Percentiles rank a stretch among this genome's conserved stretches.
Evolutionary conservation across 2,797 vertebrate species (phyloP).

Genomic region (Malurus splendens): DNA sequence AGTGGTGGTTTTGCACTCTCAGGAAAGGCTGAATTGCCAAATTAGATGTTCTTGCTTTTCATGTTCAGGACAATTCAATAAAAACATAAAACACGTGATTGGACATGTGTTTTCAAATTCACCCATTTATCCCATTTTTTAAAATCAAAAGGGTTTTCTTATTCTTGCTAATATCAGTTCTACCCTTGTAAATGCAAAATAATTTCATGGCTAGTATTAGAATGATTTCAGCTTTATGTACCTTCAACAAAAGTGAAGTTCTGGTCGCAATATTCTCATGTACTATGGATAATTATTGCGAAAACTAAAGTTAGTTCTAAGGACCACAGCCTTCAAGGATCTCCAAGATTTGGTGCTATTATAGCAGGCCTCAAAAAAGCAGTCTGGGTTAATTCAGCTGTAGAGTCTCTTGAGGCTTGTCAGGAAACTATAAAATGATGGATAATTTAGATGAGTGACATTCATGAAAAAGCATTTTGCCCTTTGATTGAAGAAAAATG

Average conservation of each 20-base stretch:
- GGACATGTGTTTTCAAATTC: not conserved
- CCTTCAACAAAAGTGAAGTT: not conserved
- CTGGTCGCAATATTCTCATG: not conserved
- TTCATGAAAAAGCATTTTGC: slow-evolving; percentile 8
- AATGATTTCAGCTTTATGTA: not conserved
- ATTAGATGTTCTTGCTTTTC: not conserved
- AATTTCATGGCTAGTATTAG: not conserved
- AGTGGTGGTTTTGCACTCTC: slow-evolving; percentile 7
- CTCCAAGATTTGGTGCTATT: not conserved
- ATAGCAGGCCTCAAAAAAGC: not conserved
- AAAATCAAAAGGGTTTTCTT: not conserved
- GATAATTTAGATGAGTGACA: not conserved
- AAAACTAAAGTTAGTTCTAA: not conserved
- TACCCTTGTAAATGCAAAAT: not conserved
- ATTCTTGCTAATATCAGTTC: not conserved
- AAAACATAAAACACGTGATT: not conserved
- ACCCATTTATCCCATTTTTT: not conserved
- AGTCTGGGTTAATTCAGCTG: not conserved
- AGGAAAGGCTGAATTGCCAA: not conserved
- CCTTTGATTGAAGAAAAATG: not conserved
- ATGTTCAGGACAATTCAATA: slow-evolving; percentile 18
- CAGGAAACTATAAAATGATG: not conserved
- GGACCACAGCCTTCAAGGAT: not conserved
- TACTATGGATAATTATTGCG: not conserved
- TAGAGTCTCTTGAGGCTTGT: not conserved